Percentiles rank a stretch among this genome's conserved stretches.
Conservation (phyloP, 2,888 invertebrate genomes). For the Eupithecia dodoneata region DNA sequence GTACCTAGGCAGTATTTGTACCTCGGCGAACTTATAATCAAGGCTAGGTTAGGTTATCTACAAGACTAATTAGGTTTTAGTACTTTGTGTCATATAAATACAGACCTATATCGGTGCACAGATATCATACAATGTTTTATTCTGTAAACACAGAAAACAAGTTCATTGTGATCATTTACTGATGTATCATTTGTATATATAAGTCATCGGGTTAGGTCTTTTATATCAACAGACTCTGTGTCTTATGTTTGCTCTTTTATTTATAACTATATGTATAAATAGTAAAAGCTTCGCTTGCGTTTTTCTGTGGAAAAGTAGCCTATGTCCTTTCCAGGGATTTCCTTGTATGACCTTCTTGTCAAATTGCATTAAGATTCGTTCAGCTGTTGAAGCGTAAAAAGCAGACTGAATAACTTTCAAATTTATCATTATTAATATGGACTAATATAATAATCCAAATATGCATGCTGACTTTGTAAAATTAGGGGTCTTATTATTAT, state of each 20-base stretch:
- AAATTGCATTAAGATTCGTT: no score
- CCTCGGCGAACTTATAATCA: not conserved
- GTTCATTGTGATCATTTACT: not conserved
- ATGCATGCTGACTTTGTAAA: not conserved
- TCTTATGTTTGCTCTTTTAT: not conserved
- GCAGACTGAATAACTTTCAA: no score
- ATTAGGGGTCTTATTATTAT: not conserved
- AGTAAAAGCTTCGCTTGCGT: no score
- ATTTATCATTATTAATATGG: no score
- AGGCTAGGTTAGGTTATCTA: conserved; percentile 7
- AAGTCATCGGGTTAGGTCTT: not conserved
- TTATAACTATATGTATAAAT: not conserved
- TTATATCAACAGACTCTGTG: not conserved
- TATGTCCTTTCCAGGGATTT: no score
- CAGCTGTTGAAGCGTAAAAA: no score
- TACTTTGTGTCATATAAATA: not conserved
- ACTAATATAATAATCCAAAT: no score
- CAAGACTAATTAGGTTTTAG: not conserved
- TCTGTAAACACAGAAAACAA: not conserved
- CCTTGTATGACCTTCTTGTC: no score
- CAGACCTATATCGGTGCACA: not conserved
- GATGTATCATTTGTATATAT: not conserved
- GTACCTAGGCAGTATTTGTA: not conserved
- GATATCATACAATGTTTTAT: not conserved
- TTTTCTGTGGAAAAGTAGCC: no score